Conservation (phyloP, 2,113 vertebrate genomes). For the Craseonycteris thonglongyai region DNA sequence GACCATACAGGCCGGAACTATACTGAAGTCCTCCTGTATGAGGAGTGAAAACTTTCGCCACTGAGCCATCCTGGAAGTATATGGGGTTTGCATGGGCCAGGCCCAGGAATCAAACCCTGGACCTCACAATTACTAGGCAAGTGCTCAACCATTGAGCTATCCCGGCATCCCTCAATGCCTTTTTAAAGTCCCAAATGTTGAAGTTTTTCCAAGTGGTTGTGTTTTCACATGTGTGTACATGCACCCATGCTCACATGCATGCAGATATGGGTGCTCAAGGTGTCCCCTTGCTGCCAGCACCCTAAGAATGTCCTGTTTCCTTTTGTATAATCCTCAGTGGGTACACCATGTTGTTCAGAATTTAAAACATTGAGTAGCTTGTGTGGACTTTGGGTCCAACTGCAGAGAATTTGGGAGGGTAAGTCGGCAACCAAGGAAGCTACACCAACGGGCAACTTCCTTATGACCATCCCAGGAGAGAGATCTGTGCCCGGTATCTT, state of each 20-base stretch:
- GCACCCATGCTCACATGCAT: neutral
- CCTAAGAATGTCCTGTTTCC: neutral
- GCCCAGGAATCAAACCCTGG: too few relatives aligned
- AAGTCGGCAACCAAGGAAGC: neutral
- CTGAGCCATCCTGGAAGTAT: too few relatives aligned
- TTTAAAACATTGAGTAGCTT: neutral
- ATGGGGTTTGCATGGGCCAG: too few relatives aligned
- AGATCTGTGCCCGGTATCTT: neutral
- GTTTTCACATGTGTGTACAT: rapidly evolving
- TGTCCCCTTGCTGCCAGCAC: neutral
- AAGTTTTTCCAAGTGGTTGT: neutral
- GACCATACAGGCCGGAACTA: too few relatives aligned
- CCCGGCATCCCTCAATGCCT: too few relatives aligned
- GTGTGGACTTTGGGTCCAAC: neutral
- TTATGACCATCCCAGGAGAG: neutral
- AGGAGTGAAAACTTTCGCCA: too few relatives aligned
- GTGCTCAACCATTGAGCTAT: too few relatives aligned
- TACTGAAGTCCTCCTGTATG: too few relatives aligned
- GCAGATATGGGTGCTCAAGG: neutral
- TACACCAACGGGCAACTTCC: too few relatives aligned
- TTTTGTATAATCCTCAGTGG: neutral
- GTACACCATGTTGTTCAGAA: neutral
- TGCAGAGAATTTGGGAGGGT: neutral
- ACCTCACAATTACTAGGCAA: too few relatives aligned
- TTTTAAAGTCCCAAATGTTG: neutral